phyloP scores from a whole-genome alignment of 2,797 vertebrate species.

The Melanotaenia boesemani region DNA sequence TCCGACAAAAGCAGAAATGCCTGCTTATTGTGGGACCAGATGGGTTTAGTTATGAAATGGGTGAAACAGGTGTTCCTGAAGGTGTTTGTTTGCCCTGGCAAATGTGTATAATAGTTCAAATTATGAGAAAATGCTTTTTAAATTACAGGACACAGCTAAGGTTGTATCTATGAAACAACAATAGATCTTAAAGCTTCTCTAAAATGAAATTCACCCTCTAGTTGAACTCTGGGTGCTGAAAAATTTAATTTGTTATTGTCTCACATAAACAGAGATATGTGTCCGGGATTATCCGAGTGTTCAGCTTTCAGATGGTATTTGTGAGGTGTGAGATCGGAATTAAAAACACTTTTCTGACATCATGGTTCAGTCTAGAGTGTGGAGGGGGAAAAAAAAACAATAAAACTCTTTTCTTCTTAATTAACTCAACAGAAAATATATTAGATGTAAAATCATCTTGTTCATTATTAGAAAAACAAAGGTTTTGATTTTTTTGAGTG shows the following conservation, averaged over 20 bases:
- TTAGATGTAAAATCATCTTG: too few species aligned
- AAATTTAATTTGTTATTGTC: background rate
- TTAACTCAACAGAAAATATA: too few species aligned
- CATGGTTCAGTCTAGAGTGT: too few species aligned
- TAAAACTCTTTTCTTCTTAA: too few species aligned
- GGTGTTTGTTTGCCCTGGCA: background rate
- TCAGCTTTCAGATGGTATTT: background rate
- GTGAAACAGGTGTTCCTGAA: background rate
- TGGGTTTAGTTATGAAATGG: conserved; percentile 2
- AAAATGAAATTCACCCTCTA: background rate
- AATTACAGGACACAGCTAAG: background rate
- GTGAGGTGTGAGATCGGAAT: too few species aligned
- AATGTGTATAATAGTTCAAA: background rate
- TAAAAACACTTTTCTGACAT: background rate
- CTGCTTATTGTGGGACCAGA: background rate
- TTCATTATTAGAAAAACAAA: too few species aligned
- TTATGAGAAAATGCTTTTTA: background rate
- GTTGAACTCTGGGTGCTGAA: background rate
- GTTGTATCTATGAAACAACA: background rate
- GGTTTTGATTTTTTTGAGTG: too few species aligned
- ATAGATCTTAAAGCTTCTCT: background rate
- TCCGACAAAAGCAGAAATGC: background rate
- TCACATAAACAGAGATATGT: background rate
- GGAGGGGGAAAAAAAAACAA: too few species aligned
- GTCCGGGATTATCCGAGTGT: background rate